Base-by-base conservation (phyloP, 1,140 invertebrate species). In the Lerema accius region DNA sequence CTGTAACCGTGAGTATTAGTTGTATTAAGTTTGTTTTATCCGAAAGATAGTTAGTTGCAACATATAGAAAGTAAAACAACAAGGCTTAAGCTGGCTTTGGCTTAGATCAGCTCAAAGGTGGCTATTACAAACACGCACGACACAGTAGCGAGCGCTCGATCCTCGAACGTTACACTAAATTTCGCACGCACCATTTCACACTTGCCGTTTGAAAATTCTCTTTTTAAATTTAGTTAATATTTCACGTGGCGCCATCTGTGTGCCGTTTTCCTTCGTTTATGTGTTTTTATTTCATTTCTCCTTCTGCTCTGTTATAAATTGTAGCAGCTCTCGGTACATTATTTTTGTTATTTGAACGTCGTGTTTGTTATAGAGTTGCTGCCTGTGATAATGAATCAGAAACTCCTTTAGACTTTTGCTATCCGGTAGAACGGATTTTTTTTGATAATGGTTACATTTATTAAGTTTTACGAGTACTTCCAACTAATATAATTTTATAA, bases 221-320 rank as follows among this genome's bases (percentile, higher is more conserved):
- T 72, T 76, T 73, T 79, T 68, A 75, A 79, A 77, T 79, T 72
- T 72, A 69, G 67, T 79, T 77, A 76, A 79, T 79, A 79, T 73
- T 79, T 77, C 74, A 76, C 67, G 64, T 77, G 71, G 71, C 74
- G 69, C 71, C 74, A 77, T 79, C 69, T 79, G 71, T 65, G 67
- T 32, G 63, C 53, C 69, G 63, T 63, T 68, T 69, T 63, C 53
- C 60, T 73, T 37, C 56, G 28, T 71, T 70, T 71, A 56, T 58
- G 32, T 40, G 56, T 66, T 69, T 69, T 64, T 76, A 65, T 75
- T 72, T 71, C 53, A 69, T 67, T 58, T 55, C 58, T 67, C 65
- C 35, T 42, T 51, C 46, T 63, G 48, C 63, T 43, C 53, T 63
- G 60, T 59, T 59, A 63, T 60, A 68, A 65, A 70, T 70, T 67